Percentiles rank a stretch among this genome's conserved stretches.
phyloP scores from a whole-genome alignment of 2,888 invertebrate genomes.

The Meteorus cinctellus region DNA sequence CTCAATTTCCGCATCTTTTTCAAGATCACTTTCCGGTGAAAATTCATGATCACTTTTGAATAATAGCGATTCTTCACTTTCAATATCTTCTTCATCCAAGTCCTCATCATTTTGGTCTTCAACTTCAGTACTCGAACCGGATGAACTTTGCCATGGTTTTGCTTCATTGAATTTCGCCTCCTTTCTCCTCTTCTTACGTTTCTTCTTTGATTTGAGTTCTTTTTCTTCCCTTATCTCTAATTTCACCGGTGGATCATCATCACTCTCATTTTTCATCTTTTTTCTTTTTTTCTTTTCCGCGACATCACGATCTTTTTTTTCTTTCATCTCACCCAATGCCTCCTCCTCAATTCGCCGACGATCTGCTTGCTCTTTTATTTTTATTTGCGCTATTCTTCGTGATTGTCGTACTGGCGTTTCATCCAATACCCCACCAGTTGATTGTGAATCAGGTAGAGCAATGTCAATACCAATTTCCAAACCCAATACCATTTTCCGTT shows the following conservation, averaged over 20 bases:
- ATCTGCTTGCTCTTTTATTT: slow-evolving; percentile 90
- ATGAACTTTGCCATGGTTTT: slow-evolving; percentile 78
- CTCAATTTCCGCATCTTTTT: slow-evolving; percentile 81
- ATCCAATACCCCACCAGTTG: slow-evolving; percentile 57
- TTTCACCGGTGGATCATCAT: slow-evolving; percentile 48
- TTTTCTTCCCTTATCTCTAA: slow-evolving; percentile 50
- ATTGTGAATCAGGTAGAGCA: slow-evolving; percentile 54
- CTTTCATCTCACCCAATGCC: slow-evolving; percentile 78
- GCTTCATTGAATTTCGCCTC: slow-evolving; percentile 74
- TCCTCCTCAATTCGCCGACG: slow-evolving; percentile 84
- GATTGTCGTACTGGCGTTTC: slow-evolving; percentile 83
- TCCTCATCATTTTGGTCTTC: slow-evolving; percentile 73
- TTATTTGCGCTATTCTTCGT: slow-evolving; percentile 89
- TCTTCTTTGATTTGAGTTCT: slow-evolving; percentile 69
- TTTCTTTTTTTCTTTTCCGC: slow-evolving; percentile 54
- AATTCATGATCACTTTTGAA: slow-evolving; percentile 94
- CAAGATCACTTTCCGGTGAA: slow-evolving; percentile 91
- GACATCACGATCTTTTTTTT: slow-evolving; percentile 50
- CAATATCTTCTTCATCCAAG: slow-evolving; percentile 73
- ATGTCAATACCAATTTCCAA: slow-evolving; percentile 73
- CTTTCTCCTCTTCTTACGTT: slow-evolving; percentile 60
- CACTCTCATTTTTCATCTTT: slow-evolving; percentile 53
- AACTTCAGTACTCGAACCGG: slow-evolving; percentile 74
- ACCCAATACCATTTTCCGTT: slow-evolving; percentile 73
- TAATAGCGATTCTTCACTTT: slow-evolving; percentile 72